Base-by-base conservation (phyloP, 1,140 invertebrate species). In the Drosophila murphyi region DNA sequence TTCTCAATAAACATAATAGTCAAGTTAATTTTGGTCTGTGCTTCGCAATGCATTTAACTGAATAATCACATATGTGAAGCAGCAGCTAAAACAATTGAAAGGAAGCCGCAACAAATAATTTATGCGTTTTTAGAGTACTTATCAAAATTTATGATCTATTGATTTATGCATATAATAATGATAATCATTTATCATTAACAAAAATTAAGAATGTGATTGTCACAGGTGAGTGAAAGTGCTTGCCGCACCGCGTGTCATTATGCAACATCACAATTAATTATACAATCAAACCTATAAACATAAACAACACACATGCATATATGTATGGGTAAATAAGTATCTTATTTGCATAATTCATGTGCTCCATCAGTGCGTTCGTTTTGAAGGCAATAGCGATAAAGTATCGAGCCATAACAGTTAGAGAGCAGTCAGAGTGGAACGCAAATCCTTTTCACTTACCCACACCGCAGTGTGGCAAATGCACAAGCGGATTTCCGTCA, bases 291-390 rank as follows among this genome's bases (percentile, higher is more conserved):
- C 7, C 52, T 29, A 31, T 6, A 48, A n/a, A 35, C 4, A 54
- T 1, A 35, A 28, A 29, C 10, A 20, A 2, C 20, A 20, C n/a
- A 70, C n/a, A 35, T 8, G 7, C 32, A 37, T n/a, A 52, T 5
- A 4, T 45, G 0, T 78, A 47, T 68, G 39, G 31, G 6, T 4
- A 2, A 34, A 54, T 45, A 35, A 65, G 8, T 51, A 64, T 62
- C 52, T 87, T 74, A 88, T 86, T 88, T 87, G 83, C 82, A 86
- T 86, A 82, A 86, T 87, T 86, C 79, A 78, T 82, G 73, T 72
- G 70, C 63, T 65, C 51, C 72, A 74, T 74, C 62, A 74, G 64
- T 56, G 72, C 12, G 7, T 54, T 73, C 56, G 51, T 50, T 29
- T 7, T 41, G 12, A 12, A n/a, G 41, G 65, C 47, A 48, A 48